These are phyloP conservation scores for Oxyura jamaicensis DNA, from an alignment of 2,113 vertebrate species.

Conservation along the genomic window DNA sequence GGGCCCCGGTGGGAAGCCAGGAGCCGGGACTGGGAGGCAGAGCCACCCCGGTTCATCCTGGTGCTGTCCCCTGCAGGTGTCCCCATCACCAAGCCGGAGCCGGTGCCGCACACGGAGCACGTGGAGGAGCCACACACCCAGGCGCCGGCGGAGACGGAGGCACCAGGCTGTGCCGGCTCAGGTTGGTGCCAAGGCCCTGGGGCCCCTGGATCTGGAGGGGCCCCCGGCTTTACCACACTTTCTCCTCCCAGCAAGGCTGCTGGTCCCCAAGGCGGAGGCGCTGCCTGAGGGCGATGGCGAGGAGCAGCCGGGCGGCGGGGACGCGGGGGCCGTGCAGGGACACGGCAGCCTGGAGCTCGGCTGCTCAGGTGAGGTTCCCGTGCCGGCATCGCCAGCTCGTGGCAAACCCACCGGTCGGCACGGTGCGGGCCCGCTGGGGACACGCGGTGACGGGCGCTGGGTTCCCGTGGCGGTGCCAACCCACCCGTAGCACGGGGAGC, in stretches of 20 bases:
- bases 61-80: background rate
- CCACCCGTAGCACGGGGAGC: too few relatives aligned
- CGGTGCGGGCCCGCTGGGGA: background rate
- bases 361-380: conserved; percentile 53
- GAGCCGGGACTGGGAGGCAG: too few relatives aligned
- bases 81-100: conserved; percentile 34
- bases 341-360: background rate
- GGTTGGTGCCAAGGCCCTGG: background rate
- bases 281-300: background rate
- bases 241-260: background rate
- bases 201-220: too few relatives aligned
- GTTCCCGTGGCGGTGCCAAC: background rate
- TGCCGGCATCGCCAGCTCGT: rapidly evolving
- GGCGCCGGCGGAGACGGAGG: background rate
- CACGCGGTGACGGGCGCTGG: rapidly evolving
- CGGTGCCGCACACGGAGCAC: conserved; percentile 31
- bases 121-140: background rate
- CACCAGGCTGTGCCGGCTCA: background rate
- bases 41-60: too few relatives aligned
- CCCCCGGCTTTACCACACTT: background rate
- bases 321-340: background rate
- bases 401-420: background rate
- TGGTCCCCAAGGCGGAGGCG: background rate
- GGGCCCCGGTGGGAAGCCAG: background rate
- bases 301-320: background rate